Evolutionary conservation across 2,797 vertebrate genomes (phyloP).

Genomic region (Sibirionetta formosa): DNA sequence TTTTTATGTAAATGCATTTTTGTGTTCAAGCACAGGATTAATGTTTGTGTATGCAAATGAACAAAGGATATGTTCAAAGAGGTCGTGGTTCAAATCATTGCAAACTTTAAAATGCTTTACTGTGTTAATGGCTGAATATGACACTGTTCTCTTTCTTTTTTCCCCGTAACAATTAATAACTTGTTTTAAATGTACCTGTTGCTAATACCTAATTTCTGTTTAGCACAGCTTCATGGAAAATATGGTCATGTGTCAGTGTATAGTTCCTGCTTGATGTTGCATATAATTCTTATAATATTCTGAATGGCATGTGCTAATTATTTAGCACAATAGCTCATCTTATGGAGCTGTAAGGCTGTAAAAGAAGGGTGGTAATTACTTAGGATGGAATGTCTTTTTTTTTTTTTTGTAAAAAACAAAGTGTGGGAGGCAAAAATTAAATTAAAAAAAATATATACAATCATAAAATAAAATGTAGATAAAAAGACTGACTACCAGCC

Average conservation of each 20-base stretch:
- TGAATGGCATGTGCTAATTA: constrained; percentile 90
- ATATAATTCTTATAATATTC: constrained; percentile 86
- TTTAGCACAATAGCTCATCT: constrained; percentile 87
- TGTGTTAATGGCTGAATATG: constrained; percentile 65
- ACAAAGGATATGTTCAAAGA: constrained; percentile 64
- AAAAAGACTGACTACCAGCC: constrained; percentile 39
- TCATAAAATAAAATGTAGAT: background rate
- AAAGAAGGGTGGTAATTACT: constrained; percentile 86
- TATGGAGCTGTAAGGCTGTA: constrained; percentile 80
- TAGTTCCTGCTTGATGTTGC: constrained; percentile 87
- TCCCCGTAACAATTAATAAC: constrained; percentile 68
- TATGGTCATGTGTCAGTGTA: constrained; percentile 75
- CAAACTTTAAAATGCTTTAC: constrained; percentile 70
- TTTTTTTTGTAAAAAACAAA: constrained; percentile 70
- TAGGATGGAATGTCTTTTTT: constrained; percentile 80
- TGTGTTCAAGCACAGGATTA: constrained; percentile 62
- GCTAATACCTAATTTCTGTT: constrained; percentile 80
- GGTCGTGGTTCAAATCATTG: constrained; percentile 75
- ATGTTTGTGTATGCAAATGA: constrained; percentile 72
- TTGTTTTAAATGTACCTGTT: constrained; percentile 82
- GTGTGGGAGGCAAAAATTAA: constrained; percentile 58
- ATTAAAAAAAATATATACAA: background rate
- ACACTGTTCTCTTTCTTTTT: background rate
- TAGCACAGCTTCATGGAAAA: constrained; percentile 75
- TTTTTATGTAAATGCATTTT: constrained; percentile 71